These are phyloP conservation scores for Sapayoa aenigma DNA, from an alignment of 2,113 vertebrate genomes.

Conservation along the genomic window DNA sequence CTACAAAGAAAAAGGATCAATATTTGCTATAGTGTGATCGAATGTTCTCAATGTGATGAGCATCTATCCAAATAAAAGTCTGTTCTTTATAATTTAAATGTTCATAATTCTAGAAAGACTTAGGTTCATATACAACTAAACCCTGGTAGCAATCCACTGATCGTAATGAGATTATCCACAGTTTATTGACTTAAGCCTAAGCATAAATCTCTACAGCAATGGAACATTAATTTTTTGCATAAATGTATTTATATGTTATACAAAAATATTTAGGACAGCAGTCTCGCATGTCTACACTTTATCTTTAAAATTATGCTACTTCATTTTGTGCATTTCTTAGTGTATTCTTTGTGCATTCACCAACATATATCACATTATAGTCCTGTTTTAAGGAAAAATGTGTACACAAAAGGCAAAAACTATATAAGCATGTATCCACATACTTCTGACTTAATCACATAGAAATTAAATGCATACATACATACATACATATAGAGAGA, in stretches of 20 bases:
- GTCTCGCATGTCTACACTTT: background rate
- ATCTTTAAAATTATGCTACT: background rate
- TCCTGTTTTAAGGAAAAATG: background rate
- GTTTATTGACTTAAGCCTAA: background rate
- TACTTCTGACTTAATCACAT: background rate
- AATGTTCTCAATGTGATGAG: background rate
- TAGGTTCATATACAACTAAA: conserved; percentile 15
- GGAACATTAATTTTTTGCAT: background rate
- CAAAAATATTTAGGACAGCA: background rate
- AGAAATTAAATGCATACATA: background rate
- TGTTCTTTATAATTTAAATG: background rate
- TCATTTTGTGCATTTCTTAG: background rate
- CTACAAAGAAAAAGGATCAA: background rate
- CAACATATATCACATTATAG: background rate
- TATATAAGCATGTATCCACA: background rate
- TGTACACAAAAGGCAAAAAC: background rate
- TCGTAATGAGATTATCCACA: conserved; percentile 10
- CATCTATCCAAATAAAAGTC: background rate
- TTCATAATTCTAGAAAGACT: background rate
- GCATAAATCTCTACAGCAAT: background rate
- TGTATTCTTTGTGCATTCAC: background rate
- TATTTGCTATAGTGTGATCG: background rate
- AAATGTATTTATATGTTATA: background rate
- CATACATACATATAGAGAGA: background rate
- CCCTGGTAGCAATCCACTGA: background rate